A percentile compares a stretch with the other conserved stretches of the same genome.
phyloP scores from a whole-genome alignment of 2,113 vertebrate genomes.

The Leucopsar rothschildi region DNA sequence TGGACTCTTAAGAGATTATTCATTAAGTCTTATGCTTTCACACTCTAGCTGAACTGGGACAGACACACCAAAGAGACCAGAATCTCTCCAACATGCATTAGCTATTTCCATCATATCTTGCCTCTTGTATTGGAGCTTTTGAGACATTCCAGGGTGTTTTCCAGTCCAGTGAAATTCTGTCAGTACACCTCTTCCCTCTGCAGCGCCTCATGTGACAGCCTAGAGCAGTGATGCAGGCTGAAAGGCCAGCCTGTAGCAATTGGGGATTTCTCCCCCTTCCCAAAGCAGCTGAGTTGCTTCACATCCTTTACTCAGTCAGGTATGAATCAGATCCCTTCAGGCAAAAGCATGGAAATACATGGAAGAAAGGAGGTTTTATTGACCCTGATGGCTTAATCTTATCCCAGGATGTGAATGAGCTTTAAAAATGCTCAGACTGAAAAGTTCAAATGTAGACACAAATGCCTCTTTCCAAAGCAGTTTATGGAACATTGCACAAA shows the following conservation, averaged over 20 bases:
- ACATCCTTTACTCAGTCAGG: neutral
- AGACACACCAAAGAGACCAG: neutral
- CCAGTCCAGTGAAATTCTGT: neutral
- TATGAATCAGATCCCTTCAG: neutral
- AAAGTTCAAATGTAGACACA: neutral
- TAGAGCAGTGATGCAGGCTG: neutral
- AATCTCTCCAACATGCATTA: neutral
- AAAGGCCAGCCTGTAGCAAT: neutral
- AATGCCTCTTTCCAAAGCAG: neutral
- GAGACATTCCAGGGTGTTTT: neutral
- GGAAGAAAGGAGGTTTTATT: neutral
- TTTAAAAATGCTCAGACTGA: neutral
- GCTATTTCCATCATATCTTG: neutral
- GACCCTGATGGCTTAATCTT: neutral
- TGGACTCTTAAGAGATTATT: neutral
- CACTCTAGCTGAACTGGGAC: neutral
- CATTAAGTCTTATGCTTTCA: neutral
- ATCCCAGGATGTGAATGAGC: neutral
- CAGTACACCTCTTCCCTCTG: neutral
- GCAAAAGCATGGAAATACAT: neutral
- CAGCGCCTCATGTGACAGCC: neutral
- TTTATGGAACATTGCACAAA: neutral
- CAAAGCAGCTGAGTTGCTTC: neutral
- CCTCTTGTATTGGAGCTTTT: neutral
- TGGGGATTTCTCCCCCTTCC: neutral